Percentiles rank a stretch among this genome's conserved stretches.
phyloP scores from a whole-genome alignment of 2,113 vertebrate species.

The Salminus brasiliensis region DNA sequence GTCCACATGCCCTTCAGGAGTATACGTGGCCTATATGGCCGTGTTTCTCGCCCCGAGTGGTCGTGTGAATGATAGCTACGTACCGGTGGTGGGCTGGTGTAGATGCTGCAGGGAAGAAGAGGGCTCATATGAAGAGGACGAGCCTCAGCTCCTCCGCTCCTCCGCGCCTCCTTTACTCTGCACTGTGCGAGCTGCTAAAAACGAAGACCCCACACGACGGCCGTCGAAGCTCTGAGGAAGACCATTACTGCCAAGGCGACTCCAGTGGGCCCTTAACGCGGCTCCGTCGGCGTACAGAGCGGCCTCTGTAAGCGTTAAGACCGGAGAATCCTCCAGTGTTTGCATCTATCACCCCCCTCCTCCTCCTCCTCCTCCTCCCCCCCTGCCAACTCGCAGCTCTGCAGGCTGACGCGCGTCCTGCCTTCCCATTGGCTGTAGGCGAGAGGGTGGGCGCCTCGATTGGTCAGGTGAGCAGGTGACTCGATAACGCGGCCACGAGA shows the following conservation, averaged over 20 bases:
- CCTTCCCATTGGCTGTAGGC: slow-evolving; percentile 33
- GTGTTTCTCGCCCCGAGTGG: too few species aligned
- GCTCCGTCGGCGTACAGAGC: neutral
- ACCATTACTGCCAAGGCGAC: slow-evolving; percentile 8
- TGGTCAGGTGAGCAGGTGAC: slow-evolving; percentile 40
- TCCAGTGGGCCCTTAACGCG: neutral
- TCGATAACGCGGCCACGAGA: neutral
- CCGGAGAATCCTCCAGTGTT: slow-evolving; percentile 3
- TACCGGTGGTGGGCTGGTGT: slow-evolving; percentile 32
- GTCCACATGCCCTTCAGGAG: neutral
- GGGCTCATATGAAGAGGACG: slow-evolving; percentile 6
- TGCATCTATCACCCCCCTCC: slow-evolving; percentile 33
- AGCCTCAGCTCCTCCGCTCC: neutral
- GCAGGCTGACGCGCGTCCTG: slow-evolving; percentile 28
- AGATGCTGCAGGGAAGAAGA: slow-evolving; percentile 29
- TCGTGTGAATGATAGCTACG: slow-evolving; percentile 9
- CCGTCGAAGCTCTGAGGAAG: neutral
- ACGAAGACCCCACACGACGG: neutral
- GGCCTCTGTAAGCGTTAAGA: slow-evolving; percentile 6
- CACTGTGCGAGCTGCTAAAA: slow-evolving; percentile 9
- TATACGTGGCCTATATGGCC: neutral
- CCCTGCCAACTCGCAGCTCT: slow-evolving; percentile 41
- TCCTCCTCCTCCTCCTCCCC: neutral
- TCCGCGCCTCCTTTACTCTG: neutral
- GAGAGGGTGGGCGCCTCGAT: slow-evolving; percentile 22